Base-by-base conservation (phyloP, 2,888 invertebrate genomes). In the Sympetrum striolatum region DNA sequence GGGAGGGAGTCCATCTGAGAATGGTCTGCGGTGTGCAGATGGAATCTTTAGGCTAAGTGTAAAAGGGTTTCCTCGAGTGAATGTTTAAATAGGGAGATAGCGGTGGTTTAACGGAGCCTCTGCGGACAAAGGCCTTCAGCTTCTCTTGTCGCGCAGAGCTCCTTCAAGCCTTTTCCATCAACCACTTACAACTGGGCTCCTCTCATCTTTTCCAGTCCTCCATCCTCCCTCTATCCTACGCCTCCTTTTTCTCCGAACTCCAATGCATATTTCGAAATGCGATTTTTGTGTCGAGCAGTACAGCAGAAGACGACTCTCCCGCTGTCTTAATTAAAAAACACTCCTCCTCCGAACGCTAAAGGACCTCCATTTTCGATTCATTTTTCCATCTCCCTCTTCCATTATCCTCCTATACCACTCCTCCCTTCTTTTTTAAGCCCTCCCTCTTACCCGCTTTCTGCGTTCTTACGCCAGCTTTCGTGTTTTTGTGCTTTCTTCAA, bases 11-110 rank as follows among this genome's bases (percentile, higher is more conserved):
- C 73, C 73, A 73, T 73, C 73, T 73, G 64, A 64, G 64, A 64
- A 64, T 64, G 64, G 60, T 60, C 60, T 60, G 60, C 73, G 25
- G 73, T 73, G 73, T 25, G 73, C 73, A 73, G 73, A 73, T 73
- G 73, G 73, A 73, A 73, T 73, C 73, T 31, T 73, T 73, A 31
- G 73, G 73, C 73, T 12, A 31, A 73, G 73, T 73, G 73, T 73
- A 73, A 73, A 73, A 31, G 73, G 73, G 25, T 73, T 73, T 73
- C 53, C 73, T 73, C 25, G 64, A 82, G 81, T 81, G 81, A 82
- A 86, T 86, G 86, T 86, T 86, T 86, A 86, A 86, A 86, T 60
- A 64, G 86, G 60, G 58, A 37, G 58, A 86, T 60, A 86, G 60
- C 86, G 60, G 86, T 60, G 86, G 86, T 73, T 73, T 73, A 31